Conservation (phyloP, 2,797 vertebrate species). For the Glossophaga mutica region DNA sequence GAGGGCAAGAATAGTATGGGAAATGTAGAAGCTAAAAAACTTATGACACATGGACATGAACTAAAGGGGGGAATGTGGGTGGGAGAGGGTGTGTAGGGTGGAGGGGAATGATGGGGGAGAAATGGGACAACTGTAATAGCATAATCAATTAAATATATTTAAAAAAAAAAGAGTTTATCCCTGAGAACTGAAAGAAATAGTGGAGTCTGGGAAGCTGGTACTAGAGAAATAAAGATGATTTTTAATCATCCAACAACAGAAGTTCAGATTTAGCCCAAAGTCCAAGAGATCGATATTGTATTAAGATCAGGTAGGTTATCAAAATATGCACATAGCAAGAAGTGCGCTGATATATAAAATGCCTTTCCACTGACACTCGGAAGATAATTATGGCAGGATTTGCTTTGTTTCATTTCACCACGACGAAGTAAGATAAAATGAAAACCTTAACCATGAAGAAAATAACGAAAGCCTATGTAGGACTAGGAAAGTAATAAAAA, state of each 20-base stretch:
- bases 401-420: conserved; percentile 31
- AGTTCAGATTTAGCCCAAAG: not conserved
- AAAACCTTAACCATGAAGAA: not conserved
- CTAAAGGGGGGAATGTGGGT: too few species aligned
- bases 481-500: not conserved
- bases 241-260: not conserved
- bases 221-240: not conserved
- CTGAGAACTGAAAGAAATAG: not conserved
- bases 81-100: too few species aligned
- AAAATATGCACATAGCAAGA: not conserved
- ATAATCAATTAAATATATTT: too few species aligned
- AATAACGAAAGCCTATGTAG: not conserved
- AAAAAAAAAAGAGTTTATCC: not conserved
- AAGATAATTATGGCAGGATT: not conserved
- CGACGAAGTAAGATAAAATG: not conserved
- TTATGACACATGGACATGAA: too few species aligned
- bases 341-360: not conserved
- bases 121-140: too few species aligned
- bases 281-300: not conserved
- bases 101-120: too few species aligned
- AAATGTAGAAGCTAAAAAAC: too few species aligned
- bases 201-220: not conserved
- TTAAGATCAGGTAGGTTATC: not conserved
- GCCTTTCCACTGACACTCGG: not conserved
- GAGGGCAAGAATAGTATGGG: too few species aligned